Base-by-base conservation (phyloP, 2,888 invertebrate genomes). In the Chymomyza procnemis region DNA sequence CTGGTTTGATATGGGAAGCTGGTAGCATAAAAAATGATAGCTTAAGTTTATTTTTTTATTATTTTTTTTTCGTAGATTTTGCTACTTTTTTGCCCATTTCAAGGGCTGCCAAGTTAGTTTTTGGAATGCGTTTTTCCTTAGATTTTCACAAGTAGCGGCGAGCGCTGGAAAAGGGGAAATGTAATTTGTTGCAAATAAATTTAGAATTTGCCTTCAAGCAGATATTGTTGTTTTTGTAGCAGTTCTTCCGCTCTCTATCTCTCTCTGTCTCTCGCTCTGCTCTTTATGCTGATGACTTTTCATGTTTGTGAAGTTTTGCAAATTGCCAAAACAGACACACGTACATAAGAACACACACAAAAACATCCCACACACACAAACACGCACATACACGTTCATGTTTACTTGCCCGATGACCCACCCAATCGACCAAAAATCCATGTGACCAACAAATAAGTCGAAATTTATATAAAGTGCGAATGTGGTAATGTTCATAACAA, bases 271-370 rank as follows among this genome's bases (percentile, higher is more conserved):
- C n/a, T n/a, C 47, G 19, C 50, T 50, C 34, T 50, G 50, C 50
- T 50, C n/a, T 50, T 50, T 47, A 61, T 56, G 68, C 64, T 67
- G 80, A 68, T 67, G 73, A 64, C 68, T 74, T 71, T 81, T 81
- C 78, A 78, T 82, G 81, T 79, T 82, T 74, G 61, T 81, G 84
- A 82, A 84, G 84, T 81, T 82, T 84, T 81, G 78, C 78, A 82
- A 82, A 82, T 84, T 79, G 84, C 78, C 56, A 63, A 55, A 63
- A 46, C 75, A 66, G 58, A 66, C 56, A 50, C 50, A 46, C 62
- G 60, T 56, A 50, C 12, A 64, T 60, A 12, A 9, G 60, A 58
- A 59, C 62, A 18, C 54, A 50, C n/a, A n/a, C n/a, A n/a, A n/a
- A n/a, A n/a, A n/a, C n/a, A n/a, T n/a, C n/a, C n/a, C n/a, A n/a